A percentile compares a stretch with the other conserved stretches of the same genome.
Conservation (phyloP, 2,113 vertebrate genomes). For the Osmerus eperlanus region DNA sequence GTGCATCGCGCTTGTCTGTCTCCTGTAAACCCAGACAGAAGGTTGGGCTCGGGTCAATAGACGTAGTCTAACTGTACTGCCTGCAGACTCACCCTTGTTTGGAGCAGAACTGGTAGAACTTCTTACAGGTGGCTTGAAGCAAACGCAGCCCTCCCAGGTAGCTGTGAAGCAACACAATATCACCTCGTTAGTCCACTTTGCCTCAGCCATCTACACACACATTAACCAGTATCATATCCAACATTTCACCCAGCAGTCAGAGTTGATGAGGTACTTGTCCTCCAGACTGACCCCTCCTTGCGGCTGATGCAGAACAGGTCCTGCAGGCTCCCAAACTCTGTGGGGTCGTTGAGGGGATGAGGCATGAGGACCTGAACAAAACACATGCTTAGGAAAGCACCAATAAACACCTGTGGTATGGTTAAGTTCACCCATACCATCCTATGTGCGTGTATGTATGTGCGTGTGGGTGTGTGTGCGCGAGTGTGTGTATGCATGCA, state of each 20-base stretch:
- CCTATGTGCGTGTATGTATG: not conserved
- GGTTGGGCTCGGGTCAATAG: too few species aligned
- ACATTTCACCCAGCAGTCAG: too few species aligned
- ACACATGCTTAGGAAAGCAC: not conserved
- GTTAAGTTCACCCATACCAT: not conserved
- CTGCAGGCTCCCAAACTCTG: constrained; percentile 79
- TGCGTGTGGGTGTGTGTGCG: not conserved
- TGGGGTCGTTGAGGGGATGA: constrained; percentile 81
- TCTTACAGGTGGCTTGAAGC: constrained; percentile 81
- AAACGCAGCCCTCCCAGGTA: constrained; percentile 79
- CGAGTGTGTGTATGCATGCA: not conserved
- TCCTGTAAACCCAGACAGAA: not conserved
- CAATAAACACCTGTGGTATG: not conserved
- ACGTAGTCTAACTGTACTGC: too few species aligned
- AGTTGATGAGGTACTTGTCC: too few species aligned
- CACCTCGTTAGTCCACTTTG: not conserved
- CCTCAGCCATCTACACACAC: not conserved
- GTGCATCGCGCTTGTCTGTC: not conserved
- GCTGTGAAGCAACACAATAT: constrained; percentile 42
- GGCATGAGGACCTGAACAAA: constrained; percentile 70
- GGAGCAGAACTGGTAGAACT: constrained; percentile 82
- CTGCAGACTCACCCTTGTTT: constrained; percentile 73
- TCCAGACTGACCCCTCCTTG: constrained; percentile 73
- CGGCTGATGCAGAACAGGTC: constrained; percentile 81
- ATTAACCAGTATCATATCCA: too few species aligned